Evolutionary conservation across 2,888 invertebrate genomes (phyloP).

Genomic region (Gandaritis pyraliata): DNA sequence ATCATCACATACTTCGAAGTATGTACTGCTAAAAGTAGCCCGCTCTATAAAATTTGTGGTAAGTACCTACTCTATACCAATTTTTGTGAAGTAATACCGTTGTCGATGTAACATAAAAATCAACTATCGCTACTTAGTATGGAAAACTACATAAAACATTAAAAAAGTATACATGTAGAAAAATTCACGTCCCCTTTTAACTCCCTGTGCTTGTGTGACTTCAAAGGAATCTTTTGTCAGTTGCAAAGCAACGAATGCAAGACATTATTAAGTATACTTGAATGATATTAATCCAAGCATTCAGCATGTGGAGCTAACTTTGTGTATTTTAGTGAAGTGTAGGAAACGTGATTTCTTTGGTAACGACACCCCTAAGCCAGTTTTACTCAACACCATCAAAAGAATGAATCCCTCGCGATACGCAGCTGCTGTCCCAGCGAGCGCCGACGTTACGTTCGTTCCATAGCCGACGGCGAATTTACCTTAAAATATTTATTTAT

Average conservation of each 20-base stretch:
- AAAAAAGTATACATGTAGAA: no score
- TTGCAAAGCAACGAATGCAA: constrained; percentile 22
- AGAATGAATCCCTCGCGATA: constrained; percentile 29
- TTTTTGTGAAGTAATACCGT: no score
- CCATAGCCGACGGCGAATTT: constrained; percentile 31
- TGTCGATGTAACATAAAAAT: no score
- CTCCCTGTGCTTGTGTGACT: not conserved
- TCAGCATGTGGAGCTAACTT: constrained; percentile 30
- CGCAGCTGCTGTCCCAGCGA: constrained; percentile 32
- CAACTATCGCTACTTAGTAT: no score
- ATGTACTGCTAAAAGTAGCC: no score
- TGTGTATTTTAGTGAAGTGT: constrained; percentile 24
- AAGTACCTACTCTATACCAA: no score
- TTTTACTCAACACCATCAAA: constrained; percentile 30
- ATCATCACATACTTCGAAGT: no score
- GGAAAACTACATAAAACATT: no score
- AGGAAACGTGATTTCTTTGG: constrained; percentile 30
- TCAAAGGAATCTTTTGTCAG: constrained; percentile 36
- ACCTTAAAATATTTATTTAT: constrained; percentile 32
- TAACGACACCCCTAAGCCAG: constrained; percentile 25
- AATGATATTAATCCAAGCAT: constrained; percentile 33
- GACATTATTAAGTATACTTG: constrained; percentile 10
- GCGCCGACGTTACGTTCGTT: not conserved
- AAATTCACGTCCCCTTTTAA: not conserved
- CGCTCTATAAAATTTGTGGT: no score